Evolutionary conservation across 2,888 invertebrate species (phyloP).

Genomic region (Lissocephala sabroskyi): DNA sequence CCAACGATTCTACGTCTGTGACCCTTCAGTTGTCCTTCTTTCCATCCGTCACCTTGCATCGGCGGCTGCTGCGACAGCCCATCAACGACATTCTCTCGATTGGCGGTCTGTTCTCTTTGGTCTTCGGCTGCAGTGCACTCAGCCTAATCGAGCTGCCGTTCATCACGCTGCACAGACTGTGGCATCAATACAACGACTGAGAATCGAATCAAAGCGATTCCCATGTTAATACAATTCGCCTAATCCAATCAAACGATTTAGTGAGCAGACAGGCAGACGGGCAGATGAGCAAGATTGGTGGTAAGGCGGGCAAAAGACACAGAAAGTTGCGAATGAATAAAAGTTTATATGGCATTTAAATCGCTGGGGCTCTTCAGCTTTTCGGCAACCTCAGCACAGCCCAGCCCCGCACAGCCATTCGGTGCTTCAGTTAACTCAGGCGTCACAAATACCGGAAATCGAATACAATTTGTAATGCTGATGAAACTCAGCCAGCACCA

Average conservation of each 20-base stretch:
- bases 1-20: too few species aligned
- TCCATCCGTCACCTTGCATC: not conserved
- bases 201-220: constrained; percentile 48
- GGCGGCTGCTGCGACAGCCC: not conserved
- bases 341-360: constrained; percentile 61
- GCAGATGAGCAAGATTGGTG: too few species aligned
- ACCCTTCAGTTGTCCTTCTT: too few species aligned
- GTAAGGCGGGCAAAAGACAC: not conserved
- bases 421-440: constrained; percentile 65
- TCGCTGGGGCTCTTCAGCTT: constrained; percentile 17
- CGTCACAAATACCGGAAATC: constrained; percentile 69
- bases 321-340: constrained; percentile 37
- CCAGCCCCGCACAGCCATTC: too few species aligned
- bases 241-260: constrained; percentile 61
- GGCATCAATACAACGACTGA: not conserved
- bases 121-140: not conserved
- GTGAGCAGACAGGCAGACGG: not conserved
- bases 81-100: constrained; percentile 1
- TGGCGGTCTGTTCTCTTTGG: not conserved
- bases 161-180: not conserved
- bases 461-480: constrained; percentile 70
- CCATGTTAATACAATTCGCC: constrained; percentile 58
- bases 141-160: not conserved
- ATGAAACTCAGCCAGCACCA: constrained; percentile 31
- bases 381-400: too few species aligned